Evolutionary conservation across 1,140 invertebrate species (phyloP), one percentile per base, ranked within the genome.

Genomic region (Caerostris extrusa): DNA sequence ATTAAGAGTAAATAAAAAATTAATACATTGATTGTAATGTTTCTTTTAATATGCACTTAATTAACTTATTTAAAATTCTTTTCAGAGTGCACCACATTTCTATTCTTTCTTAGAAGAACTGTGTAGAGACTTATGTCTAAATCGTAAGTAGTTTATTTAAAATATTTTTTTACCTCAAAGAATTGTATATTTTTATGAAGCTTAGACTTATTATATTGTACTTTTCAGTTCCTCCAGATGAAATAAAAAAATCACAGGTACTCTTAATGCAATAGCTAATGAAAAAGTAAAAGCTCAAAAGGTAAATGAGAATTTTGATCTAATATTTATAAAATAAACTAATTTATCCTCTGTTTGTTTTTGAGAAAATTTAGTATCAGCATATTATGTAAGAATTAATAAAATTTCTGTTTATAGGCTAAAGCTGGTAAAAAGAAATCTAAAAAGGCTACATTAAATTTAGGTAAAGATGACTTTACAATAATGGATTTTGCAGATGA

Each of bases 221-320:
- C 17, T 77, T 55, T 96, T 96, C 81, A 98, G 97, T 98, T 96
- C 96, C 97, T 92, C 97, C 97, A 14, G 96, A 96, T 93, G 97
- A 98, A 95, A 97, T 98, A 95, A 98, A 98, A 95, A 98, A 98
- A 97, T 98, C 95, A 98, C 98, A 96, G 97, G 97, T 95, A 97
- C 97, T 90, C 96, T 98, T 94, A 98, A 98, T 96, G 98, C 97
- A 96, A 96, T 98, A 94, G 97, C 97, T 95, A 97, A 97, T 94
- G 98, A 98, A 95, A 98, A 98, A 96, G 96, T 97, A 93, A 98
- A 98, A 96, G 96, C 97, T 82, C 96, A 96, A 95, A 96, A 96
- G 95, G 95, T 95, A 94, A 77, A n/a, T 53, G 34, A 34, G 34
- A 34, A 34, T 34, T 34, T 34, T 34, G 34, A 34, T 34, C 34